Conservation (phyloP, 1,140 invertebrate species). For the Piezodorus guildinii region DNA sequence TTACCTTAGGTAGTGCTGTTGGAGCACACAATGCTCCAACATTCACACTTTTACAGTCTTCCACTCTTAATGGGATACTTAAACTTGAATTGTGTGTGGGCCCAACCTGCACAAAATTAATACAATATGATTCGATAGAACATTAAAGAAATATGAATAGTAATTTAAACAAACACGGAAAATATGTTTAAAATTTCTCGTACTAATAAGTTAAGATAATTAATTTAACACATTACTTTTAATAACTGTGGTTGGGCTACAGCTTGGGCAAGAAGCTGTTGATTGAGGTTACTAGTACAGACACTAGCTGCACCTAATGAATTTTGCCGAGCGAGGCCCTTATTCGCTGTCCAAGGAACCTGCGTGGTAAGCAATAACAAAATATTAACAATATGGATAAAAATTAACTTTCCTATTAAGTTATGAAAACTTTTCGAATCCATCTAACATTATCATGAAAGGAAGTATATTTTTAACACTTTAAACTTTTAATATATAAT, state of each 20-base stretch:
- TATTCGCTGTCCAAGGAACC: conserved; percentile 35
- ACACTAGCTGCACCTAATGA: conserved; percentile 33
- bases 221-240: not conserved
- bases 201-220: not conserved
- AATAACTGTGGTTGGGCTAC: conserved; percentile 16
- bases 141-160: too few relatives aligned
- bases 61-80: conserved; percentile 20
- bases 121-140: too few relatives aligned
- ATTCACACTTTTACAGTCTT: conserved; percentile 25
- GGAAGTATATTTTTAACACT: too few relatives aligned
- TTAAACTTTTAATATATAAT: too few relatives aligned
- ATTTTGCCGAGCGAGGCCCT: conserved; percentile 36
- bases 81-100: conserved; percentile 23
- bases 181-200: too few relatives aligned
- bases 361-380: conserved; percentile 26
- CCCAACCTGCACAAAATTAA: conserved; percentile 9
- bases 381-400: too few relatives aligned
- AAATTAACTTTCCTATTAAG: too few relatives aligned
- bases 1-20: conserved; percentile 23
- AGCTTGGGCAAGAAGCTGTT: conserved; percentile 18
- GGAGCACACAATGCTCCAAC: conserved; percentile 7
- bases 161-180: not conserved
- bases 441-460: too few relatives aligned
- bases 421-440: too few relatives aligned
- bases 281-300: conserved; percentile 19